These are phyloP conservation scores for Grammomys surdaster DNA, from an alignment of 2,113 vertebrate species.

Conservation along the genomic window DNA sequence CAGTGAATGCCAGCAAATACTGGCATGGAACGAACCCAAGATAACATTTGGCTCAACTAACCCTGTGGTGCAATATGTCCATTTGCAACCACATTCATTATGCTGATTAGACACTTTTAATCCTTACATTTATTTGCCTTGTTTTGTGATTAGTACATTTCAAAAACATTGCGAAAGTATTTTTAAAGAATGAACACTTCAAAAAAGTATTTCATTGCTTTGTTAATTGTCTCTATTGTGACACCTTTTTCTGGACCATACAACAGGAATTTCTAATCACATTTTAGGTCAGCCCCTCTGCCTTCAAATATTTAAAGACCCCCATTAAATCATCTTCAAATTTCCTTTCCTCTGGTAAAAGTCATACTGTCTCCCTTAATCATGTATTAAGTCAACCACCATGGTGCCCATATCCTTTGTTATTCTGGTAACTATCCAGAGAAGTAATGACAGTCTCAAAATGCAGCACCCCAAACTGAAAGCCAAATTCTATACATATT, in stretches of 20 bases:
- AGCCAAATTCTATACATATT: not conserved
- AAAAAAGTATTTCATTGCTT: not conserved
- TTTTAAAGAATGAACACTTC: not conserved
- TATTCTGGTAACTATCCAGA: conserved; percentile 52
- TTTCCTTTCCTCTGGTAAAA: conserved; percentile 41
- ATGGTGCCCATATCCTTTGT: not conserved
- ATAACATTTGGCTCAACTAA: not conserved
- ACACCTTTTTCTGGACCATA: not conserved
- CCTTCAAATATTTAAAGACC: conserved; percentile 48
- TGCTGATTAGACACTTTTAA: not conserved
- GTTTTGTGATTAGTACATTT: not conserved
- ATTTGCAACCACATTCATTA: not conserved
- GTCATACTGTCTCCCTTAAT: conserved; percentile 18
- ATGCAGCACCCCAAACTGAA: conserved; percentile 49
- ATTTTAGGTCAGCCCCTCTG: not conserved
- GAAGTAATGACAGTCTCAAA: conserved; percentile 43
- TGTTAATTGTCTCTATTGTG: not conserved
- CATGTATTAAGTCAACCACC: not conserved
- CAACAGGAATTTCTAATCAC: not conserved
- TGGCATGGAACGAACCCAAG: not conserved
- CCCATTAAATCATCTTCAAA: conserved; percentile 51
- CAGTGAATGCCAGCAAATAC: not conserved
- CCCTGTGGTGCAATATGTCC: not conserved
- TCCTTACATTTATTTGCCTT: not conserved
- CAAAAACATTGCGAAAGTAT: not conserved